Base-by-base conservation (phyloP, 2,113 vertebrate species). In the Onychostoma macrolepis region DNA sequence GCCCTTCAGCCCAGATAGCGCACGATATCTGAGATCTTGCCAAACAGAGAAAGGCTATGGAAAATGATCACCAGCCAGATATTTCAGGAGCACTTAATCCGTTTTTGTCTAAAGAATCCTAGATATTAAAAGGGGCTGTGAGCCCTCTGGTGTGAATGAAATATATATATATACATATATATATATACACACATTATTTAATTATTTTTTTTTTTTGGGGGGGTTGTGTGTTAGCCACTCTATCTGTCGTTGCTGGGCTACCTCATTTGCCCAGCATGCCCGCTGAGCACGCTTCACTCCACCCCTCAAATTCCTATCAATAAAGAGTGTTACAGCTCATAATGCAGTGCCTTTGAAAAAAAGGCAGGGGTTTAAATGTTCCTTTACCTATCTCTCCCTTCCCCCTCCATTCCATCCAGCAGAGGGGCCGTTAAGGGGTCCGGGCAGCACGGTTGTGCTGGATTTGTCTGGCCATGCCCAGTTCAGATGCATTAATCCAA, bases 401-500 rank as follows among this genome's bases (percentile, higher is more conserved):
- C 90, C 84, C 91, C 90, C 90, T 61, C 89, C 89, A 88, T 90
- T 90, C 88, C 91, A 90, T 89, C 43, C 71, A 74, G 41, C 45
- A 63, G 84, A 77, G 61, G 80, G 88, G 86, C 65, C 84, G 91
- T 93, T 91, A 94, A 93, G 91, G 61, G 91, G 91, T 92, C 91
- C 91, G 87, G 92, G 91, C 91, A 81, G 88, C 88, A 89, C 88
- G 89, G 89, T 92, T 94, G 92, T 90, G 87, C 92, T 89, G 93
- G 92, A 93, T 94, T 95, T 94, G 94, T 94, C 90, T 92, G 90
- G 87, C 92, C 90, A 87, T 93, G 90, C 91, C 93, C 93, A 93
- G 93, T 93, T 94, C 94, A 94, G 93, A 94, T 92, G 91, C 94
- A 94, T 93, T 93, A 94, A 94, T 94, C 94, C 92, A 94, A 94